Evolutionary conservation across 2,888 invertebrate species (phyloP), one percentile per base, ranked within the genome.

Genomic region (Argyresthia albistria): DNA sequence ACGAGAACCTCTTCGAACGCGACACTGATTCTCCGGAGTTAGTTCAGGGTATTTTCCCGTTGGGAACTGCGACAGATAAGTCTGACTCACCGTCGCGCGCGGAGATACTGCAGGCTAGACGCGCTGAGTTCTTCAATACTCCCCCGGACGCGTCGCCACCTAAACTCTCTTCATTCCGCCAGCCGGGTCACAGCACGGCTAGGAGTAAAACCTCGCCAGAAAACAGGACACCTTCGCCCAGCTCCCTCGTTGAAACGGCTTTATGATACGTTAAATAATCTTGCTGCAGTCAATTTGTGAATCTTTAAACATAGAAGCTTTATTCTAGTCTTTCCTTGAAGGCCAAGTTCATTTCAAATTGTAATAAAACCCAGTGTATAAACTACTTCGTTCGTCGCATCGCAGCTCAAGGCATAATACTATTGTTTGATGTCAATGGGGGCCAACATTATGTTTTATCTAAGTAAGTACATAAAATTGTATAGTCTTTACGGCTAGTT

Each of bases 171-270:
- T 86, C 87, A 8, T 87, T 87, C 58, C 83, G 73, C 59, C 75
- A 68, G 59, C 73, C 78, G 35, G 60, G 67, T 46, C 54, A 67
- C 60, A 64, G 69, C 50, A 66, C 65, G 43, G 63, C 68, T 59
- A 52, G 75, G 58, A 74, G 63, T 58, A 79, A 74, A 65, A 62
- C 64, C 16, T 81, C 83, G 46, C 80, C 82, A 12, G 82, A 84
- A 54, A 71, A 73, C 58, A 78, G 80, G 53, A 76, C 76, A 57
- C 66, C 72, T 52, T 75, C 89, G 46, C 89, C 90, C 12, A 86
- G 88, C 46, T 89, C 91, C 10, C 77, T 91, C 62, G 25, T 25
- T 25, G 91, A 91, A 83, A 91, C 91, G 56, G 90, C 91, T 56
- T 91, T 91, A 87, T 88, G 88, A 88, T 88, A 69, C 63, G 8